Percentiles rank a stretch among this genome's conserved stretches.
Conservation (phyloP, 2,888 invertebrate genomes). For the Dromius quadrimaculatus region DNA sequence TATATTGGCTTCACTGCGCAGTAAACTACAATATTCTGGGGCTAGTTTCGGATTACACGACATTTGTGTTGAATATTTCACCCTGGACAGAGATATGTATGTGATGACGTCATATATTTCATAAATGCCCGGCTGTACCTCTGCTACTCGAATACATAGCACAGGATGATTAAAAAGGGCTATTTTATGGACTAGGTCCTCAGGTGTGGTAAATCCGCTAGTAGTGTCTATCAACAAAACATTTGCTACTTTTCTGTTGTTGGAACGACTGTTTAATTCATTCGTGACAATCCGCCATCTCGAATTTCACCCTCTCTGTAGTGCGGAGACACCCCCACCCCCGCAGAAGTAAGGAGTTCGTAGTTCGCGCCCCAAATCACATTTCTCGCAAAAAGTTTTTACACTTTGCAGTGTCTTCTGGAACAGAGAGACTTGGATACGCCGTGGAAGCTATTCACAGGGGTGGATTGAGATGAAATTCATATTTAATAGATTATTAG, state of each 20-base stretch:
- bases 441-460: constrained; percentile 20
- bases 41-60: constrained; percentile 3
- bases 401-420: constrained; percentile 49
- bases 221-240: constrained; percentile 18
- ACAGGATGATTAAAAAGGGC: too few species aligned
- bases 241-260: constrained; percentile 22
- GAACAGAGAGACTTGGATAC: constrained; percentile 39
- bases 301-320: constrained; percentile 3
- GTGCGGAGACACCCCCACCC: neutral
- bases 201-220: constrained; percentile 2
- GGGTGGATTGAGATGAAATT: too few species aligned
- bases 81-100: neutral
- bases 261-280: constrained; percentile 46
- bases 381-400: constrained; percentile 51
- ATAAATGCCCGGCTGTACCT: too few species aligned
- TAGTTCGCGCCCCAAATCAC: constrained; percentile 51
- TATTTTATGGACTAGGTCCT: too few species aligned
- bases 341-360: constrained; percentile 18
- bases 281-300: constrained; percentile 4
- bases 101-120: neutral
- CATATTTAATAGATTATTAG: too few species aligned
- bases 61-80: constrained; percentile 4
- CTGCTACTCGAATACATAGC: too few species aligned
- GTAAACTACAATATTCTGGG: constrained; percentile 12
- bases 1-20: too few species aligned